These are phyloP conservation scores for Spea hammondii DNA, from an alignment of 2,797 vertebrate genomes.

Conservation along the genomic window DNA sequence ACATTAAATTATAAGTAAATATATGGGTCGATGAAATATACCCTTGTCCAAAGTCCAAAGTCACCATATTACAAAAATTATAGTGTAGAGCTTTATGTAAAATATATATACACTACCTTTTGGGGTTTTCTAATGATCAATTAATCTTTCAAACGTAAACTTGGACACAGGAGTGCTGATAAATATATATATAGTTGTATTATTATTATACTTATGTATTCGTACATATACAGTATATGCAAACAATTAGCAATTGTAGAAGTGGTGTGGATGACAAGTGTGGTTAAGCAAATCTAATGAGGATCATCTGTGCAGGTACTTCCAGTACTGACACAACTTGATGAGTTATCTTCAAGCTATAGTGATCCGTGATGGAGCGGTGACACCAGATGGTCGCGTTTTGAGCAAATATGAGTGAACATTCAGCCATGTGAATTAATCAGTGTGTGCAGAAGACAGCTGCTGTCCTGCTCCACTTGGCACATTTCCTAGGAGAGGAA, in stretches of 20 bases:
- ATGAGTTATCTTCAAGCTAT: slow-evolving; percentile 3
- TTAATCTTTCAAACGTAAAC: too few relatives aligned
- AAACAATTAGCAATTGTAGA: background rate
- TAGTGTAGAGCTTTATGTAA: too few relatives aligned
- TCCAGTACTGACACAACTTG: background rate
- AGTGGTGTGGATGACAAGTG: background rate
- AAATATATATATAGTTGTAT: too few relatives aligned
- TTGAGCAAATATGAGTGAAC: slow-evolving; percentile 19
- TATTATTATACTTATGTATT: too few relatives aligned
- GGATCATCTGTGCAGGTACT: slow-evolving; percentile 8
- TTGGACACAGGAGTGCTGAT: too few relatives aligned
- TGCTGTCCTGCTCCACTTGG: slow-evolving; percentile 10
- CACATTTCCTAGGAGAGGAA: background rate
- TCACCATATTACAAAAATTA: too few relatives aligned
- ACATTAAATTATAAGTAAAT: too few relatives aligned
- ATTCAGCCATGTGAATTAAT: slow-evolving; percentile 22
- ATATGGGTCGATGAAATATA: too few relatives aligned
- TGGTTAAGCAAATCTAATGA: background rate
- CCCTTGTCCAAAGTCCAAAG: too few relatives aligned
- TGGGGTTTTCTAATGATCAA: too few relatives aligned
- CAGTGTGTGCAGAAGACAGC: slow-evolving; percentile 6
- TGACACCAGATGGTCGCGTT: slow-evolving; percentile 33
- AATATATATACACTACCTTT: too few relatives aligned
- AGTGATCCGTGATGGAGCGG: background rate
- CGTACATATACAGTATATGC: too few relatives aligned